These are phyloP conservation scores for Troglohyphantes excavatus DNA, from an alignment of 2,888 invertebrate genomes.

Conservation along the genomic window DNA sequence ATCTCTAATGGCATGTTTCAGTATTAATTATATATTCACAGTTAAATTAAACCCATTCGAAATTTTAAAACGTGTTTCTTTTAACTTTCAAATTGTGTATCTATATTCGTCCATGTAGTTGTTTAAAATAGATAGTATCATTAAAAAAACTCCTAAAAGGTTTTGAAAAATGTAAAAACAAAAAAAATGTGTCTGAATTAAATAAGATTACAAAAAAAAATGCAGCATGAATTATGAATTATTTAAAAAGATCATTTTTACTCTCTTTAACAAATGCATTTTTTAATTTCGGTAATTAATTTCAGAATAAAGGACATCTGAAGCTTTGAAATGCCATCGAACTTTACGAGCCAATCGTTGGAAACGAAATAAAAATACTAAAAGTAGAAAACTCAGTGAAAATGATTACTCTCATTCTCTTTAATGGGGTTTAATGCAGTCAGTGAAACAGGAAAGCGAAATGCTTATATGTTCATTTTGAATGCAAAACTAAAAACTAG, in stretches of 20 bases:
- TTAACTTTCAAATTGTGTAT: not conserved
- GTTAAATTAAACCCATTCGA: no score
- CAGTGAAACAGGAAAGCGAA: not conserved
- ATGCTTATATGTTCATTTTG: slow-evolving; percentile 2
- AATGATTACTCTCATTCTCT: slow-evolving; percentile 44
- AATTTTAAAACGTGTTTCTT: not conserved
- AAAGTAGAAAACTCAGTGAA: not conserved
- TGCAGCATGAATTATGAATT: not conserved
- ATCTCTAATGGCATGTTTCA: no score
- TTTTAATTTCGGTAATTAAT: slow-evolving; percentile 35
- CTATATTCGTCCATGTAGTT: no score
- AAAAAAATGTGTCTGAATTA: not conserved
- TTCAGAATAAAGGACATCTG: slow-evolving; percentile 7
- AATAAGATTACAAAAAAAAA: not conserved
- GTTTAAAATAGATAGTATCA: not conserved
- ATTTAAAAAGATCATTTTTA: slow-evolving; percentile 19
- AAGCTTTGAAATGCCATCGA: slow-evolving; percentile 3
- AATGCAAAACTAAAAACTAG: slow-evolving; percentile 18
- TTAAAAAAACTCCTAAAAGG: not conserved
- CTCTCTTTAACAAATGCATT: slow-evolving; percentile 1
- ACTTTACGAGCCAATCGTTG: slow-evolving; percentile 7
- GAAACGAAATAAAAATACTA: slow-evolving; percentile 38
- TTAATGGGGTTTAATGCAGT: slow-evolving; percentile 65
- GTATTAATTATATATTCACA: not conserved
- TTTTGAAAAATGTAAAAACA: not conserved